A percentile compares a stretch with the other conserved stretches of the same genome.
phyloP scores from a whole-genome alignment of 1,140 invertebrate genomes.

The Bombus waltoni region DNA sequence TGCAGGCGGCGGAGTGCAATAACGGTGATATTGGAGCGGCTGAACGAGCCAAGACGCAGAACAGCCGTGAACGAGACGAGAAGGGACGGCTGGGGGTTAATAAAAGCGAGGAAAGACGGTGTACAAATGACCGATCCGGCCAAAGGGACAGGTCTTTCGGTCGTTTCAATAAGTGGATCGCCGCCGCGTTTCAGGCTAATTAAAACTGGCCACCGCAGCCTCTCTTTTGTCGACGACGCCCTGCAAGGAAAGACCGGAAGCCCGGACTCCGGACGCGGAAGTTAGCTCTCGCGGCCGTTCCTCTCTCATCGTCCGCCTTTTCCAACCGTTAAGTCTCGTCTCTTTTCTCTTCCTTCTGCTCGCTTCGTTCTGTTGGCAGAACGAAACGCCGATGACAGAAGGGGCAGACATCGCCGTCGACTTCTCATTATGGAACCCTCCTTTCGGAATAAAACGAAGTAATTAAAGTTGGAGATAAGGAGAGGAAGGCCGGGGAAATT shows the following conservation, averaged over 20 bases:
- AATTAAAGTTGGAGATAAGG: slow-evolving; percentile 66
- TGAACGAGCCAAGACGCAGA: background rate
- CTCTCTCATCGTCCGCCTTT: background rate
- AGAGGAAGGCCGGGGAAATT: slow-evolving; percentile 56
- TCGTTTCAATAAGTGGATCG: slow-evolving; percentile 58
- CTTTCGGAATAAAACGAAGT: slow-evolving; percentile 67
- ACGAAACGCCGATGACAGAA: slow-evolving; percentile 46
- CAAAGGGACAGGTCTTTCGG: slow-evolving; percentile 21
- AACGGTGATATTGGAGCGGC: slow-evolving; percentile 68
- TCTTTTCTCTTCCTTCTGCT: background rate
- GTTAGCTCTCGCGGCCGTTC: background rate
- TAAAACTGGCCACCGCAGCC: slow-evolving; percentile 42
- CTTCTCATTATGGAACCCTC: slow-evolving; percentile 62
- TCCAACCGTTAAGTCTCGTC: too few relatives aligned
- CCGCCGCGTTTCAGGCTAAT: slow-evolving; percentile 56
- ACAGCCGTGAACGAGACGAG: background rate
- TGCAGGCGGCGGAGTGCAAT: slow-evolving; percentile 68
- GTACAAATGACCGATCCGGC: slow-evolving; percentile 53
- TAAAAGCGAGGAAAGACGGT: slow-evolving; percentile 54
- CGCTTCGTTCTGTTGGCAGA: background rate
- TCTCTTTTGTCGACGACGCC: slow-evolving; percentile 1
- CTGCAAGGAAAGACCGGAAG: background rate
- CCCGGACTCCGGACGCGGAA: slow-evolving; percentile 19
- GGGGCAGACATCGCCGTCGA: slow-evolving; percentile 35
- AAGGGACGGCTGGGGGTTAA: slow-evolving; percentile 44